These are phyloP conservation scores for Microcebus jonahi DNA, from an alignment of 2,113 vertebrate genomes.

Conservation along the genomic window DNA sequence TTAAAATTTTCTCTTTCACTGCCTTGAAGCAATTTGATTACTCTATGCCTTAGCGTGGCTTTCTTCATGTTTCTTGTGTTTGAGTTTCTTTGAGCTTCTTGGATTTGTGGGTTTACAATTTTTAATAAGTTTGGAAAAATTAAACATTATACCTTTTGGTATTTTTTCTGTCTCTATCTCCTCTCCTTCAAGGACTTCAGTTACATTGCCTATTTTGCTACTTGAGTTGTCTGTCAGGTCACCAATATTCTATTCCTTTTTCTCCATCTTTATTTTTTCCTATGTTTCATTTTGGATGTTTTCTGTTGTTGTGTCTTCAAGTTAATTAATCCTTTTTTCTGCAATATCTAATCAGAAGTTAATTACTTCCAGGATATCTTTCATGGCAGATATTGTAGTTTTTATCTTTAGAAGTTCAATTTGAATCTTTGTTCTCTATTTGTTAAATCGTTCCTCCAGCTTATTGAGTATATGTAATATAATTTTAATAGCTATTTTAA, in stretches of 20 bases:
- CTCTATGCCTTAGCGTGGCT: background rate
- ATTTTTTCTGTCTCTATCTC: background rate
- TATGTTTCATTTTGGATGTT: background rate
- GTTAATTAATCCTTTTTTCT: background rate
- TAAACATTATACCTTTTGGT: background rate
- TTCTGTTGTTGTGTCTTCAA: background rate
- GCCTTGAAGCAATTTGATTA: background rate
- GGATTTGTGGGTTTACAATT: background rate
- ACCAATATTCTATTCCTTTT: background rate
- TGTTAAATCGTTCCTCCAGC: background rate
- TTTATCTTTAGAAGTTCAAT: background rate
- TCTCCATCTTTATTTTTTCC: background rate
- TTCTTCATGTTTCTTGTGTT: background rate
- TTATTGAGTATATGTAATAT: background rate
- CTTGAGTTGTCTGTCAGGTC: background rate
- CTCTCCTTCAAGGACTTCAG: background rate
- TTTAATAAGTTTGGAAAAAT: background rate
- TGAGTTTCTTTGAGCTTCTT: background rate
- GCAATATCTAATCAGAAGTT: background rate
- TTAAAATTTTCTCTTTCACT: background rate
- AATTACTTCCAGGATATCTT: background rate
- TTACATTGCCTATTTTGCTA: background rate
- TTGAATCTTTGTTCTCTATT: background rate
- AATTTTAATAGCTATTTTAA: background rate
- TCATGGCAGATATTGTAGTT: background rate